Base-by-base conservation (phyloP, 2,113 vertebrate species). In the Pteronura brasiliensis region DNA sequence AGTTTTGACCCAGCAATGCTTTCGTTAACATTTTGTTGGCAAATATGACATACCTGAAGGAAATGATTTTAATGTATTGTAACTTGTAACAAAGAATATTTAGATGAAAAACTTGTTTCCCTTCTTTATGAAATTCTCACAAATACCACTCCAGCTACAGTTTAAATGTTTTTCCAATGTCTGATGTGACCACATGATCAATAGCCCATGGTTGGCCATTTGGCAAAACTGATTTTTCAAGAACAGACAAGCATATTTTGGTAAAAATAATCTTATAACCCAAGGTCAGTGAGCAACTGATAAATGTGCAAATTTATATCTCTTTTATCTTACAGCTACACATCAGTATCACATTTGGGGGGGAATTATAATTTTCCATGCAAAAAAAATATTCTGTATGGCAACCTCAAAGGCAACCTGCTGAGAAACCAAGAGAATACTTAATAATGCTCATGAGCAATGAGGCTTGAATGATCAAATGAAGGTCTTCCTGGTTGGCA, bases 351-450 rank as follows among this genome's bases (percentile, higher is more conserved):
- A 63, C 18, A 49, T 74, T 82, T 95, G 93, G 52, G 49, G 49
- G 23, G 87, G 88, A 67, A 67, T 97, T 94, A 59, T 84, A 94
- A 83, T 93, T 93, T 39, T 96, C 83, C 39, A 86, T 89, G 44
- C 67, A 94, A 88, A 86, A 96, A 96, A 97, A 93, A 76, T 96
- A 21, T 96, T 97, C 61, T 36, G 29, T 93, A 63, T 96, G 80
- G 25, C 42, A 96, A 96, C 92, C 97, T 98, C 95, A 96, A 89
- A 97, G 86, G 72, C 39, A 90, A 49, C 63, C 88, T 90, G 34
- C 72, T 88, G 74, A 96, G 82, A 92, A 95, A 95, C 81, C 42
- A 95, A 97, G 95, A 97, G 91, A 97, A 97, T 97, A 95, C 83
- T 95, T 97, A 94, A 97, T 95, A 91, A 87, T 95, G 67, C 83